Base-by-base conservation (phyloP, 2,888 invertebrate species). In the Aethes cnicana region DNA sequence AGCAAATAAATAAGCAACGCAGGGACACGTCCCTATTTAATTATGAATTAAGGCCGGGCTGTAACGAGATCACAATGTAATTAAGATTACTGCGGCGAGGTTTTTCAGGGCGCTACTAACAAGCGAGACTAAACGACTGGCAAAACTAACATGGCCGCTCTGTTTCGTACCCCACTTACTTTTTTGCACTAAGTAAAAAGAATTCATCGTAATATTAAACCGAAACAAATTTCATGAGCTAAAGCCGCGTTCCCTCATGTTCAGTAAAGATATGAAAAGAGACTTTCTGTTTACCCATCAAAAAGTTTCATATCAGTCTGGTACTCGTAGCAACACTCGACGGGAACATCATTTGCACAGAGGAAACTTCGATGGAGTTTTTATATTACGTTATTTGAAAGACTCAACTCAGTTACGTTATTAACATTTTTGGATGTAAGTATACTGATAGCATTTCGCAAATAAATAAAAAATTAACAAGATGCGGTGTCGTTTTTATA, bases 41-140 rank as follows among this genome's bases (percentile, higher is more conserved):
- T 88, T 88, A 87, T 88, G 86, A 88, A 87, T 86, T 85, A 88
- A 78, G 82, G 82, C 72, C 77, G 73, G 69, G 74, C 79, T 73
- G 86, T 84, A 87, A 87, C 82, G 83, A 86, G 87, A 88, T 87
- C 87, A 84, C 86, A 86, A 82, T 81, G 81, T 86, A 87, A 88
- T 88, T 86, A 87, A 88, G 88, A 88, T 88, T 88, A 88, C 86
- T 83, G 83, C 74, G 82, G 74, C 69, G 71, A 70, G 79, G 69
- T 82, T 85, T 84, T 84, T 80, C 75, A 77, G 72, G 70, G 62
- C 72, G 67, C 64, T 71, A 69, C 71, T 66, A 72, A 70, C 75
- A 77, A 81, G 77, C 77, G 68, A 72, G 74, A 79, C 77, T 78
- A 81, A 86, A 81, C 77, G 80, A 72, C 71, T 63, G 74, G 73